These are phyloP conservation scores for Drosophila kokeensis DNA, from an alignment of 2,888 invertebrate genomes.

Conservation along the genomic window DNA sequence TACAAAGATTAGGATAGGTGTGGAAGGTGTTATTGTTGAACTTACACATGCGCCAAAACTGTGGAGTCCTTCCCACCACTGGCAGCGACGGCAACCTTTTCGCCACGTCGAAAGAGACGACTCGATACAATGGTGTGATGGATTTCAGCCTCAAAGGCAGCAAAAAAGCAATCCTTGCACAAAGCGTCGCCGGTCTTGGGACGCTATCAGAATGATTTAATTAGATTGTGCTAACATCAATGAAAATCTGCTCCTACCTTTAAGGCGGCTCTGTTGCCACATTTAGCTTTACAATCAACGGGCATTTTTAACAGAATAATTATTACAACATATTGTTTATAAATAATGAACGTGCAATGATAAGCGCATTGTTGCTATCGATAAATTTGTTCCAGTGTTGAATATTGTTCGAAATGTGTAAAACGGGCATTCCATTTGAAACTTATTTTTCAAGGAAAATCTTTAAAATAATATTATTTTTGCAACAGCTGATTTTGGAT, in stretches of 20 bases:
- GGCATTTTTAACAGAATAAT: constrained; percentile 87
- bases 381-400: constrained; percentile 34
- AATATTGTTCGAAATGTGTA: not conserved
- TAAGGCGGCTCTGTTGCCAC: constrained; percentile 90
- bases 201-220: constrained; percentile 82
- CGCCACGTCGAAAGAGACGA: constrained; percentile 92
- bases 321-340: constrained; percentile 32
- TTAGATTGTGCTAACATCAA: not conserved
- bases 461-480: not conserved
- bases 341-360: constrained; percentile 41
- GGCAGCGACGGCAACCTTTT: constrained; percentile 96
- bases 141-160: constrained; percentile 97
- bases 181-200: constrained; percentile 96
- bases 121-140: constrained; percentile 95
- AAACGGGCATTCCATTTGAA: not conserved
- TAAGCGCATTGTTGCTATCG: constrained; percentile 19
- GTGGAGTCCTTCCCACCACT: constrained; percentile 99
- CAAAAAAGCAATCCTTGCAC: constrained; percentile 97
- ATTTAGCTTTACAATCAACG: constrained; percentile 88
- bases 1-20: not conserved
- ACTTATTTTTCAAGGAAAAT: not conserved
- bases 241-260: constrained; percentile 87
- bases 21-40: not conserved
- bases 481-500: not conserved
- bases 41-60: constrained; percentile 94